Evolutionary conservation across 2,888 invertebrate species (phyloP), one percentile per base, ranked within the genome.

Genomic region (Pharmacophagus antenor): DNA sequence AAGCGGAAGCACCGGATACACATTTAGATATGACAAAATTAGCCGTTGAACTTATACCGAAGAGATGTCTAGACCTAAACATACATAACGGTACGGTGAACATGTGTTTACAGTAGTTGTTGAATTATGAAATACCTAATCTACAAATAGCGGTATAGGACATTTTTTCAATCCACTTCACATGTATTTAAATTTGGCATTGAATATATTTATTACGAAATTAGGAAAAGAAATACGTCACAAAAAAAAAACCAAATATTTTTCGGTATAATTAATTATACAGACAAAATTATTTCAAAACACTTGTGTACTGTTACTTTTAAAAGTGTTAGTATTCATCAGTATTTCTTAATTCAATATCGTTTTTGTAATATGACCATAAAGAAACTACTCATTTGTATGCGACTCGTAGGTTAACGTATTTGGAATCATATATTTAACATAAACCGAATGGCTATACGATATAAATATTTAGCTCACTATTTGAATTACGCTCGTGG

Each of bases 401-500:
- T 69, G 66, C 63, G 58, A 65, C 64, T 64, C 68, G 62, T 63
- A 68, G 69, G 70, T 68, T 69, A 69, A 67, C 65, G 70, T 76
- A 72, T 70, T 70, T 67, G 70, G 71, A 71, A 72, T 73, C 67
- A 67, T 50, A n/a, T n/a, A 55, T 51, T 60, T 51, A 72, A 70
- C 69, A 67, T 70, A 72, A 72, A 74, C 71, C 72, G 73, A 74
- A 75, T 73, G 72, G 72, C 72, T 69, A 67, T 67, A 64, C 65
- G 64, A 66, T 73, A 84, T 84, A 77, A 79, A 83, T 82, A 83
- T 83, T 81, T 80, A 81, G 73, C 73, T 70, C 67, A 69, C 18
- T 72, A 76, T 80, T 80, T 79, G 76, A 81, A 76, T 78, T 76
- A 77, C 69, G 68, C 69, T 68, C 73, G 72, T 67, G 70, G 73